These are phyloP conservation scores for Euschistus heros DNA, from an alignment of 1,140 invertebrate genomes.

Conservation along the genomic window DNA sequence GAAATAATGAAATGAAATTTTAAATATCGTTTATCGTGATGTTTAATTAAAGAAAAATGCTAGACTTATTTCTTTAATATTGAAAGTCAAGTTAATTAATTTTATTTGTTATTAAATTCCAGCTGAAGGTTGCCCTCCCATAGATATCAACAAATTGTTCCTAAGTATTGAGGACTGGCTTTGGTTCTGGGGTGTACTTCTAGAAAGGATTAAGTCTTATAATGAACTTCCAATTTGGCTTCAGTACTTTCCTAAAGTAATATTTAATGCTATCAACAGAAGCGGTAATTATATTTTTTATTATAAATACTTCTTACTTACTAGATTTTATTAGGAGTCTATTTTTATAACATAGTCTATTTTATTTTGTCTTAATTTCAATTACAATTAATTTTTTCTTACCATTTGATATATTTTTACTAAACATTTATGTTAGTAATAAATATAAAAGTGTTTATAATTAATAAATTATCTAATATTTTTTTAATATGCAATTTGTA, in stretches of 20 bases:
- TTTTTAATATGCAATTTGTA: too few species aligned
- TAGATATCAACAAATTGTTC: conserved; percentile 23
- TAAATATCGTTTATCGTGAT: too few species aligned
- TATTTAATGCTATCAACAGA: conserved; percentile 59
- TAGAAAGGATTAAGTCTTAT: conserved; percentile 43
- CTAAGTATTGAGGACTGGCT: conserved; percentile 47
- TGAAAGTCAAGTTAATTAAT: neutral
- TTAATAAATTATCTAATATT: too few species aligned
- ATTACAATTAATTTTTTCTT: too few species aligned
- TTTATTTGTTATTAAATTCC: neutral
- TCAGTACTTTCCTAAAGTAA: conserved; percentile 56
- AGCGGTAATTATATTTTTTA: conserved; percentile 37
- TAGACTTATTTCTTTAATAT: neutral
- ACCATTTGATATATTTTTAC: too few species aligned
- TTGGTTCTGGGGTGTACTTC: conserved; percentile 48
- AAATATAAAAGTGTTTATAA: too few species aligned
- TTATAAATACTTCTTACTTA: too few species aligned
- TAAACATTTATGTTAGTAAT: too few species aligned
- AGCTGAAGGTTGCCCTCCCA: neutral
- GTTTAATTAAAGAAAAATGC: neutral
- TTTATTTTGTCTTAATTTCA: too few species aligned
- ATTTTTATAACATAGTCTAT: too few species aligned
- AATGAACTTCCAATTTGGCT: conserved; percentile 54
- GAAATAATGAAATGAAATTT: too few species aligned
- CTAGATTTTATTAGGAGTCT: too few species aligned